Evolutionary conservation across 2,888 invertebrate genomes (phyloP), one percentile per base, ranked within the genome.

Genomic region (Dromius quadrimaculatus): DNA sequence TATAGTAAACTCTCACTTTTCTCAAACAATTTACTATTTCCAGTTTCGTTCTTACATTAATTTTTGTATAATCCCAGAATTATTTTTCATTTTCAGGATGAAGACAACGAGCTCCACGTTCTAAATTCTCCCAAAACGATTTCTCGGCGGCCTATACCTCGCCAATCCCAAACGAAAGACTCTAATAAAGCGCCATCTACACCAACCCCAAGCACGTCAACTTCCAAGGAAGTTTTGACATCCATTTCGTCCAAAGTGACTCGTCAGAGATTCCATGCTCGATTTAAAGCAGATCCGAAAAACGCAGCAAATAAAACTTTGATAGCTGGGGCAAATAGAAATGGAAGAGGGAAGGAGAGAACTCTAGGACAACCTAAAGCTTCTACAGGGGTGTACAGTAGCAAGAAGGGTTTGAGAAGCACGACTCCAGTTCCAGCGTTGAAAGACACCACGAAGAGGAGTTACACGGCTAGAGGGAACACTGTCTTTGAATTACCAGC

Each of bases 231-330:
- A 74, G 68, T 50, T 4, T 38, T 73, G 59, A 76, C 78, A 71
- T 72, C 75, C 74, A 74, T 73, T 17, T 62, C 75, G n/a, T 62
- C 75, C 74, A 69, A 73, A 50, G 63, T 73, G 23, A 73, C 72
- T 71, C 74, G 76, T 59, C 76, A 78, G 73, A 76, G 78, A 77
- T 80, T 79, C 77, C 78, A 80, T 62, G 79, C 79, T 0, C 77
- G 78, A 72, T 78, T 78, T 68, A 78, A 74, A 47, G 71, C 75
- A 0, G 71, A 68, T 23, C 72, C 62, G 34, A 71, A 47, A 59
- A 19, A 69, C 5, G 6, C 8, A 19, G 11, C 13, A n/a, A 64
- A 50, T 32, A 11, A 22, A 23, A 66, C 36, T 28, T 19, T 15
- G 4, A 34, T 13, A 3, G 4, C 17, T 17, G 59, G 34, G 34